Percentiles rank a stretch among this genome's conserved stretches.
phyloP scores from a whole-genome alignment of 2,888 invertebrate species.

The Lymantria dispar region DNA sequence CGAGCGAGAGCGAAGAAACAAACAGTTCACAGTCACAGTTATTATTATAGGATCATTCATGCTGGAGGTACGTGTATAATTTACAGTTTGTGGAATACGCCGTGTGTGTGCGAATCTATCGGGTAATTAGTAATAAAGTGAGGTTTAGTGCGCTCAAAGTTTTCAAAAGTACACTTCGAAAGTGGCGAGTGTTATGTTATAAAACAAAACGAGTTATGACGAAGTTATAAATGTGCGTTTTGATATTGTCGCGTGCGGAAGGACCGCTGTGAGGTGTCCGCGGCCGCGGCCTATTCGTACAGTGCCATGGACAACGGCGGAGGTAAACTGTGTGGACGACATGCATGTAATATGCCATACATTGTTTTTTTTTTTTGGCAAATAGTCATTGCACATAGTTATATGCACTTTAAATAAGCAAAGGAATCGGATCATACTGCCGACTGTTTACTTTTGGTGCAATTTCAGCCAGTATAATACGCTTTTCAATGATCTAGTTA shows the following conservation, averaged over 20 bases:
- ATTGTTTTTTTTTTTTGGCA: constrained; percentile 42
- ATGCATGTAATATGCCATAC: constrained; percentile 61
- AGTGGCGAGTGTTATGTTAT: constrained; percentile 53
- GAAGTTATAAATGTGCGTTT: constrained; percentile 68
- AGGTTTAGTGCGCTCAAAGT: constrained; percentile 63
- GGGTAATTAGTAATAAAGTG: constrained; percentile 51
- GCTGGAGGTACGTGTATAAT: constrained; percentile 81
- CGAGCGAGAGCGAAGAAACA: constrained; percentile 69
- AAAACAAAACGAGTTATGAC: constrained; percentile 57
- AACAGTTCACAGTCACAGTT: constrained; percentile 70
- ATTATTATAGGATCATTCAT: constrained; percentile 79
- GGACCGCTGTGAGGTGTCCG: constrained; percentile 65
- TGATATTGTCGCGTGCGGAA: constrained; percentile 61
- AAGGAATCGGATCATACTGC: constrained; percentile 37
- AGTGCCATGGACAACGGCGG: constrained; percentile 76
- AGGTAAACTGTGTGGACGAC: constrained; percentile 69
- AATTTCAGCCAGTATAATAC: constrained; percentile 37
- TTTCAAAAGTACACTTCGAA: constrained; percentile 48
- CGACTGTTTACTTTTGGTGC: constrained; percentile 37
- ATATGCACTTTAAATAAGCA: constrained; percentile 52
- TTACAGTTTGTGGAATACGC: constrained; percentile 64
- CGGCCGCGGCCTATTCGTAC: constrained; percentile 52
- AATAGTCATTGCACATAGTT: constrained; percentile 57
- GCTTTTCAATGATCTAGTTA: constrained; percentile 49
- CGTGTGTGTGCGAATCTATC: constrained; percentile 55